Evolutionary conservation across 2,888 invertebrate species (phyloP).

Genomic region (Cylloceria caligata): DNA sequence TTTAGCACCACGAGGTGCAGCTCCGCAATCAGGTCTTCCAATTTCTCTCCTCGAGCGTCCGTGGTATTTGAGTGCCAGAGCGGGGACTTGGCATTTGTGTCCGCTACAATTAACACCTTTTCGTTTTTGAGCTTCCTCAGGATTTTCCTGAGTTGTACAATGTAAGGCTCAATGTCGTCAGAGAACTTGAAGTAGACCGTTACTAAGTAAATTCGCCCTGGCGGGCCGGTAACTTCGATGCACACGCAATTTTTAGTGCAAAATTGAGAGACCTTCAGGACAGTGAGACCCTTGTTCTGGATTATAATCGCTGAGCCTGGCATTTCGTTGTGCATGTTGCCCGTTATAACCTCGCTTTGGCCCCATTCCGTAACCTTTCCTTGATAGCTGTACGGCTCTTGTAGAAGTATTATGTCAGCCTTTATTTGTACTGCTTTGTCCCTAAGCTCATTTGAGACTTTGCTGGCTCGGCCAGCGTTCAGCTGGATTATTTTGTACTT

Average conservation of each 20-base stretch:
- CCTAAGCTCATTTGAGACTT: neutral
- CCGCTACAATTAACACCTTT: neutral
- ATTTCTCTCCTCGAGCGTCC: neutral
- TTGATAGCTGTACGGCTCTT: neutral
- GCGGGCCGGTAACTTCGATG: neutral
- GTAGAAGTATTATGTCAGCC: neutral
- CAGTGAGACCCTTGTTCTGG: neutral
- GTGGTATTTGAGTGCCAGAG: constrained; percentile 43
- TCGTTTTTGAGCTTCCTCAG: neutral
- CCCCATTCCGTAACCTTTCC: neutral
- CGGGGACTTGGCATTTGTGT: constrained; percentile 30
- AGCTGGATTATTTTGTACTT: neutral
- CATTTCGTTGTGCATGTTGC: neutral
- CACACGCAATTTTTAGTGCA: neutral
- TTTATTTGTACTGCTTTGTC: neutral
- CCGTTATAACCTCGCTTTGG: neutral
- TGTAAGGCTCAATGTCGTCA: neutral
- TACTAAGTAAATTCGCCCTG: neutral
- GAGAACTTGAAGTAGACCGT: neutral
- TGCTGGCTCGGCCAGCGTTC: neutral
- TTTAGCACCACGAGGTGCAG: constrained; percentile 12
- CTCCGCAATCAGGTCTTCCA: constrained; percentile 30
- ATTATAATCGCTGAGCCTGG: neutral
- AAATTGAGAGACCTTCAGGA: neutral
- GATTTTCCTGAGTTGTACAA: neutral